These are phyloP conservation scores for Entomyzon cyanotis DNA, from an alignment of 2,113 vertebrate species.

Conservation along the genomic window DNA sequence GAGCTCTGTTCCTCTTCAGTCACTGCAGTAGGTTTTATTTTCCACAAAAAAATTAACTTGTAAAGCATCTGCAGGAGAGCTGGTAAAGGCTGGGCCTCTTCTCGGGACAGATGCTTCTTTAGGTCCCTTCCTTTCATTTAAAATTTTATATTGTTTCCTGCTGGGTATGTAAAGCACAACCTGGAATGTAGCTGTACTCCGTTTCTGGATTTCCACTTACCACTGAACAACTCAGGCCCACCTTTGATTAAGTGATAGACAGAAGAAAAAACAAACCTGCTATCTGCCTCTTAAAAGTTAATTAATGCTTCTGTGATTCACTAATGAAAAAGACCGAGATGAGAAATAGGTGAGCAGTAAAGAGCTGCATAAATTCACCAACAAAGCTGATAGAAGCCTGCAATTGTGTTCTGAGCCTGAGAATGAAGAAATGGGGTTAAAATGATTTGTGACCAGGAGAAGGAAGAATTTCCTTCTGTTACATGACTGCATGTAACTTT, in stretches of 20 bases:
- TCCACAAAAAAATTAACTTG: not conserved
- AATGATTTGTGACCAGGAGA: not conserved
- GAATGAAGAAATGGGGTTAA: not conserved
- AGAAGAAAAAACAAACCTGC: not conserved
- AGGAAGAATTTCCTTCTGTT: slow-evolving; percentile 16
- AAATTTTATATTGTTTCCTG: not conserved
- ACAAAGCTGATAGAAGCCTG: not conserved
- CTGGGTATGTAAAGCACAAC: not conserved
- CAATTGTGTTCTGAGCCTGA: not conserved
- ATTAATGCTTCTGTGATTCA: not conserved
- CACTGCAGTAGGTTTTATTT: not conserved
- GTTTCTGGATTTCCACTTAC: not conserved
- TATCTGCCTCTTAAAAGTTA: not conserved
- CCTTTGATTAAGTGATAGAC: not conserved
- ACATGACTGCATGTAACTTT: not conserved
- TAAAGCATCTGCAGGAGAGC: not conserved
- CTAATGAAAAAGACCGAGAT: not conserved
- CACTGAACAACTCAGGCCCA: not conserved
- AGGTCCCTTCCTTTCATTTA: not conserved
- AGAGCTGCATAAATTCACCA: not conserved
- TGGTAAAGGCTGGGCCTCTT: not conserved
- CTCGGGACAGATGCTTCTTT: not conserved
- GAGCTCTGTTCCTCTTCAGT: not conserved
- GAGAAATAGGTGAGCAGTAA: not conserved
- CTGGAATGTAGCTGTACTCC: not conserved